Evolutionary conservation across 2,113 vertebrate genomes (phyloP), one percentile per base, ranked within the genome.

Genomic region (Phaethon lepturus): DNA sequence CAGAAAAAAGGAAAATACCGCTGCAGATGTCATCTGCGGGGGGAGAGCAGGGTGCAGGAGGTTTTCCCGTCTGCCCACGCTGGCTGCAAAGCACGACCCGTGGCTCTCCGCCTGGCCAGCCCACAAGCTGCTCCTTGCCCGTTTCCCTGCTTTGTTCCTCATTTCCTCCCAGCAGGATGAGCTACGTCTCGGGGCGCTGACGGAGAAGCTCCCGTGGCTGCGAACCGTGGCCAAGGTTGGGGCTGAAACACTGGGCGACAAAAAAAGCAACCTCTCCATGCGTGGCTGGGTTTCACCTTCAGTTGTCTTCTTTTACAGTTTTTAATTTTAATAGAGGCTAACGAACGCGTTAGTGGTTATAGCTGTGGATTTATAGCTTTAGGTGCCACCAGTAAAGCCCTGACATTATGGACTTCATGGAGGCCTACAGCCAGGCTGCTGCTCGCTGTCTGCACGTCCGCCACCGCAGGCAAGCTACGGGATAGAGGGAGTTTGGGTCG

Each of bases 161-260:
- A 1, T 83, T 95, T 86, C 62, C 79, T 93, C 64, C 78, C 62
- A 82, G 69, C 25, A 72, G 33, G 67, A 64, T 69, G 42, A 93
- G 50, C 75, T 42, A 2, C 2, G 4, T 20, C 67, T 86, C 6
- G 3, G 56, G 68, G 56, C 1, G 29, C 44, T 1, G 8, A 42
- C 6, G 45, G 29, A 76, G 63, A 76, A 45, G 71, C 49, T 85
- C 33, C 67, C 1, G 0, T 24, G 75, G 71, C 76, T 79, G n/a
- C 5, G 77, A 94, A 76, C 4, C 3, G 2, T 13, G 50, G 25
- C 64, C 77, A 55, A 38, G 40, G 29, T 5, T 44, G 38, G n/a
- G n/a, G 13, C 69, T 58, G 58, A 75, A 84, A 68, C 44, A 17
- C 16, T 0, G 0, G 1, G 7, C 0, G 2, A 4, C n/a, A 60